Conservation (phyloP, 2,797 vertebrate genomes). For the Tiaroga cobitis region DNA sequence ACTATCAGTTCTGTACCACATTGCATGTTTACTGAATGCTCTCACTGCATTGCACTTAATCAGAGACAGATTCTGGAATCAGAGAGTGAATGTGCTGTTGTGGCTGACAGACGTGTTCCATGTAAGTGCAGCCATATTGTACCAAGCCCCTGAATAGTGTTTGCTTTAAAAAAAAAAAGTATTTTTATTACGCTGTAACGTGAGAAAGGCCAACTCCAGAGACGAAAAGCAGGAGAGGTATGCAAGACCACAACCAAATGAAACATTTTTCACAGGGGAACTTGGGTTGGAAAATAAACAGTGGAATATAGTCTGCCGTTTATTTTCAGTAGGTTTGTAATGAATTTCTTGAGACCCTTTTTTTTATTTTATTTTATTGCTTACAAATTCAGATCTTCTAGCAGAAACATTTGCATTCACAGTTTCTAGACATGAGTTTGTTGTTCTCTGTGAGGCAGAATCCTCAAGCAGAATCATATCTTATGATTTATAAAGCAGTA, state of each 20-base stretch:
- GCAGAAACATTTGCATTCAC: neutral
- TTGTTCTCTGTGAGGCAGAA: constrained; percentile 1
- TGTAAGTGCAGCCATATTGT: constrained; percentile 14
- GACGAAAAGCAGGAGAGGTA: constrained; percentile 63
- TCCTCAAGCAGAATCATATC: constrained; percentile 16
- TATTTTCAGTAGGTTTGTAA: constrained; percentile 37
- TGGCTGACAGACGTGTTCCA: constrained; percentile 30
- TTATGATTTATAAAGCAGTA: neutral
- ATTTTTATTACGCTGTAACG: constrained; percentile 33
- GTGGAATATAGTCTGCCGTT: constrained; percentile 18
- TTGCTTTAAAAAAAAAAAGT: neutral
- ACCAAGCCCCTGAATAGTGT: neutral
- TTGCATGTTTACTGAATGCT: constrained; percentile 33
- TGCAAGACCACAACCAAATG: constrained; percentile 68
- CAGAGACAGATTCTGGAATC: constrained; percentile 6
- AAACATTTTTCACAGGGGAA: constrained; percentile 64
- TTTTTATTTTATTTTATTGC: neutral
- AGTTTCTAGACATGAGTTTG: neutral
- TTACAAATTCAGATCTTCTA: neutral
- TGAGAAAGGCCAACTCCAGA: constrained; percentile 38
- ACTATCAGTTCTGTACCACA: neutral
- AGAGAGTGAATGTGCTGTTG: neutral
- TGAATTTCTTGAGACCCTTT: constrained; percentile 16
- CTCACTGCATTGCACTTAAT: constrained; percentile 1
- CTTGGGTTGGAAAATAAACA: constrained; percentile 24